Conservation (phyloP, 37 sponge, comb jelly and placozoan genomes). For the Petrosia ficiformis region DNA sequence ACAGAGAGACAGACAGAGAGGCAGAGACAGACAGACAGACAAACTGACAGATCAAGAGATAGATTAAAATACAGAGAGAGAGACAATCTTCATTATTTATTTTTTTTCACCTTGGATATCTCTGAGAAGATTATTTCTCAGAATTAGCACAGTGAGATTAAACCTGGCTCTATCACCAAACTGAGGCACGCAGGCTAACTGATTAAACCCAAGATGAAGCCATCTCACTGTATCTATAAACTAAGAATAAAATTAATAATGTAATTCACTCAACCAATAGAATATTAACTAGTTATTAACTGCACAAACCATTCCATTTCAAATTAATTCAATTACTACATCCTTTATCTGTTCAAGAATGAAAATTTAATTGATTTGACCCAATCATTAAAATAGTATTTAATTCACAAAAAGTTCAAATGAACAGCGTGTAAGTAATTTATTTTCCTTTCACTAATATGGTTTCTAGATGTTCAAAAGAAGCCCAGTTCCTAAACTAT, state of each 20-base stretch:
- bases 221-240: constrained; percentile 27
- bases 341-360: too few species aligned
- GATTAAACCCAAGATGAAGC: constrained; percentile 72
- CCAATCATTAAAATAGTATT: too few species aligned
- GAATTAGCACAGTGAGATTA: constrained; percentile 34
- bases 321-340: too few species aligned
- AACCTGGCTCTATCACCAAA: constrained; percentile 46
- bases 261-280: too few species aligned
- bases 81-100: neutral
- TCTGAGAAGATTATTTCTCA: constrained; percentile 45
- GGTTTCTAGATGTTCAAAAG: too few species aligned
- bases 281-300: too few species aligned
- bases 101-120: constrained; percentile 39
- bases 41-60: constrained; percentile 1
- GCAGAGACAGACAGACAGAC: neutral
- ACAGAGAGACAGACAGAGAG: constrained; percentile 1
- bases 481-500: too few species aligned
- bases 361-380: too few species aligned
- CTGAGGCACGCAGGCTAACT: constrained; percentile 31
- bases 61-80: constrained; percentile 4
- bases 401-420: too few species aligned
- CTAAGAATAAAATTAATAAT: constrained; percentile 28
- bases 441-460: too few species aligned
- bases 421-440: too few species aligned
- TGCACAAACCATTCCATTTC: too few species aligned